These are phyloP conservation scores for Gonioctena quinquepunctata DNA, from an alignment of 1,140 invertebrate species.

Conservation along the genomic window DNA sequence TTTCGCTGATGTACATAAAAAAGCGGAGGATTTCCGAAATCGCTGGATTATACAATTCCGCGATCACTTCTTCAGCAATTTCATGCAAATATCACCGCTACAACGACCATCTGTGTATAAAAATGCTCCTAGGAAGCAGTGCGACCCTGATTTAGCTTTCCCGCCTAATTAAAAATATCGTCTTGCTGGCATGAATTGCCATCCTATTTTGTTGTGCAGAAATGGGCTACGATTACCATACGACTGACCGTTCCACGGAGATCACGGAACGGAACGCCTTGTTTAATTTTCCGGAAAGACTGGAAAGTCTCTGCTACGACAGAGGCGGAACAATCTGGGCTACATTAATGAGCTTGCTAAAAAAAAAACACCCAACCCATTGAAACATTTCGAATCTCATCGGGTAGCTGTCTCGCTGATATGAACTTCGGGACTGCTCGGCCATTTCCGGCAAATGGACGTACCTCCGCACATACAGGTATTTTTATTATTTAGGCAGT, in stretches of 20 bases:
- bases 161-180: neutral
- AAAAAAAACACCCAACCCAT: no score
- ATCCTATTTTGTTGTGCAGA: neutral
- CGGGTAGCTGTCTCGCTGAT: no score
- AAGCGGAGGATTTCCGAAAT: no score
- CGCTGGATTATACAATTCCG: neutral
- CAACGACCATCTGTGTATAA: neutral
- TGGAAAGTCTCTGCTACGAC: constrained; percentile 1
- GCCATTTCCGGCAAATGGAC: no score
- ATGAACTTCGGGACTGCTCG: no score
- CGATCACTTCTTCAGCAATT: neutral
- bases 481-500: no score
- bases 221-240: neutral
- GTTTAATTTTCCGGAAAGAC: constrained; percentile 12
- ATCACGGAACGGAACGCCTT: neutral
- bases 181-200: neutral
- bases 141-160: neutral
- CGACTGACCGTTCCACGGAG: neutral
- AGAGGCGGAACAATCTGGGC: no score
- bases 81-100: neutral
- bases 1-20: no score
- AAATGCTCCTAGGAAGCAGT: neutral
- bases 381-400: no score
- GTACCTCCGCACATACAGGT: no score
- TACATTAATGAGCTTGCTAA: no score